Base-by-base conservation (phyloP, 2,888 invertebrate genomes). In the Notodonta dromedarius region DNA sequence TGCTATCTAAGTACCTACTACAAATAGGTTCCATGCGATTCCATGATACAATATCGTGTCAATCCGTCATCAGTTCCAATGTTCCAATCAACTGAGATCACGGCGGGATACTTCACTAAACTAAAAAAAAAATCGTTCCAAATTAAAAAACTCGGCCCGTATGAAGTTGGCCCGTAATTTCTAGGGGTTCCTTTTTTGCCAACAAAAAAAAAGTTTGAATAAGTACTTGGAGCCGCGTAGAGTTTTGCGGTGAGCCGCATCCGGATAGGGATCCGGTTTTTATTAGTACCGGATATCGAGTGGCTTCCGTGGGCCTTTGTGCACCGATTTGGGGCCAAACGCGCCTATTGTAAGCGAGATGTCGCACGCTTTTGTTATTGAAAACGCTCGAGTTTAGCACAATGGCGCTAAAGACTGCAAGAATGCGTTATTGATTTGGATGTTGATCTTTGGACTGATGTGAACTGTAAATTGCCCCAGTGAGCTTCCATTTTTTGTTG, bases 211-310 rank as follows among this genome's bases (percentile, higher is more conserved):
- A 42, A 53, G 52, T 61, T 48, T 65, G 64, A 60, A 63, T 58
- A 24, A 24, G 24, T 24, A 48, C 57, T 79, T 78, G 74, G 77
- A 76, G 78, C 74, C 72, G 75, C 68, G 65, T 54, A 42, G 70
- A 76, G 77, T 77, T 80, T 83, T 83, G 87, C 78, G 84, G 85
- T 80, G 79, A 82, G 39, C 84, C 80, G 83, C 82, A 86, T 91
- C 91, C 90, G 82, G 85, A 75, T 78, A 82, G 76, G 76, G 84
- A 89, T 91, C 91, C 91, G 90, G 89, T 86, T 89, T 89, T 87
- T 90, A 91, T 91, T 91, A 88, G 87, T 66, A 84, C 70, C 81
- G 80, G 84, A 80, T 89, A 90, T 91, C 86, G 88, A 91, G 90
- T 90, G 88, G 89, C 86, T 90, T 89, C 86, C 86, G 84, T 85